These are phyloP conservation scores for Burhinus bistriatus DNA, from an alignment of 2,113 vertebrate species.

Conservation along the genomic window DNA sequence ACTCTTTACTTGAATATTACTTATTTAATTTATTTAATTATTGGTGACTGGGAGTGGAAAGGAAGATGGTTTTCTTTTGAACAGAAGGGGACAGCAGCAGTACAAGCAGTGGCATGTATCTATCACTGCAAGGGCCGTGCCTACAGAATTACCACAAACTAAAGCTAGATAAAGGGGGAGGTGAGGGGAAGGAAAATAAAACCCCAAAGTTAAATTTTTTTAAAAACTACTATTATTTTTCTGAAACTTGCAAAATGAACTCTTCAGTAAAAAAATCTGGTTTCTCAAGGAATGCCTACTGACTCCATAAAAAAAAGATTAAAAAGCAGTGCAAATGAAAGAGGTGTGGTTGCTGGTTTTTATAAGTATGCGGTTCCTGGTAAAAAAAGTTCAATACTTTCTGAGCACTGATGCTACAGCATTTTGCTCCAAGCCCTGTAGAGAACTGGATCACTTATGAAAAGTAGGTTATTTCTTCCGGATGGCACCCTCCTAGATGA, in stretches of 20 bases:
- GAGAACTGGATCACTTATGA: neutral
- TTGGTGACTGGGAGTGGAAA: neutral
- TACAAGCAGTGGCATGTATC: neutral
- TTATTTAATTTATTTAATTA: neutral
- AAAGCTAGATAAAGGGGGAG: neutral
- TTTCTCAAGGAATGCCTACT: neutral
- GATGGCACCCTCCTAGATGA: neutral
- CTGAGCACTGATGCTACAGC: neutral
- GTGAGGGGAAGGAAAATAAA: neutral
- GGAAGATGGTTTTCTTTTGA: neutral
- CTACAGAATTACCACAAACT: neutral
- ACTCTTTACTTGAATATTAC: neutral
- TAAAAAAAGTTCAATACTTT: neutral
- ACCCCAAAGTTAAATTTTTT: rapidly evolving
- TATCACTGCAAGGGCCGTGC: neutral
- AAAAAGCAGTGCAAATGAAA: neutral
- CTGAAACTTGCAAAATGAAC: neutral
- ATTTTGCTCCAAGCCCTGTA: neutral
- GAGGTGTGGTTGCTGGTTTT: neutral
- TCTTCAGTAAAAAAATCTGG: neutral
- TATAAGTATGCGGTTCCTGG: neutral
- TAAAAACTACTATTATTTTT: neutral
- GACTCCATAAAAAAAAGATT: neutral
- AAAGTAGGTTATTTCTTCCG: neutral
- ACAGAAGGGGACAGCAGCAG: constrained; percentile 34